phyloP scores from a whole-genome alignment of 2,797 vertebrate species.

The Otolemur crassicaudatus region DNA sequence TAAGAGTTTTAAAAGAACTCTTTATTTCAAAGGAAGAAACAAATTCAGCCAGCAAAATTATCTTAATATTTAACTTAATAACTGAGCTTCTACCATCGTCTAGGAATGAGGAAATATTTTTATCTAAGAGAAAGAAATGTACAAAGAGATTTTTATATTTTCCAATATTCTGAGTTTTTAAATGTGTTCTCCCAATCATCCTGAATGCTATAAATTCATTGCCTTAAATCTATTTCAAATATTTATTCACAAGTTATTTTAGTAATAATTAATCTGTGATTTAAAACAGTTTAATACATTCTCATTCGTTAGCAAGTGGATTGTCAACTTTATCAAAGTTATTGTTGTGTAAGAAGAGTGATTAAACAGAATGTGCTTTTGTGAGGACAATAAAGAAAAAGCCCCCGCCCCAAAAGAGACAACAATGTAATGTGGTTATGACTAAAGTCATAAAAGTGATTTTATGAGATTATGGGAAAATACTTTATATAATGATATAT shows the following conservation, averaged over 20 bases:
- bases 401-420: neutral
- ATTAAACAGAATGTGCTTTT: neutral
- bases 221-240: neutral
- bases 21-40: neutral
- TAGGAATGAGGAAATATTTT: neutral
- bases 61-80: neutral
- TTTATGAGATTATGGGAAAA: neutral
- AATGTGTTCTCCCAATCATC: neutral
- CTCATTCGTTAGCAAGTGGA: neutral
- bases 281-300: neutral
- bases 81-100: neutral
- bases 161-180: neutral
- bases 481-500: neutral
- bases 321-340: neutral
- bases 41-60: neutral
- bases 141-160: neutral
- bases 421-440: neutral
- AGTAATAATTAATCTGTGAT: neutral
- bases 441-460: neutral
- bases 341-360: neutral
- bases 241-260: neutral
- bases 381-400: neutral
- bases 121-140: neutral
- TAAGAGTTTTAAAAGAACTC: neutral
- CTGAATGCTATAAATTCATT: neutral